Percentiles rank a stretch among this genome's conserved stretches.
Conservation (phyloP, 2,888 invertebrate genomes). For the Poecilus cupreus region DNA sequence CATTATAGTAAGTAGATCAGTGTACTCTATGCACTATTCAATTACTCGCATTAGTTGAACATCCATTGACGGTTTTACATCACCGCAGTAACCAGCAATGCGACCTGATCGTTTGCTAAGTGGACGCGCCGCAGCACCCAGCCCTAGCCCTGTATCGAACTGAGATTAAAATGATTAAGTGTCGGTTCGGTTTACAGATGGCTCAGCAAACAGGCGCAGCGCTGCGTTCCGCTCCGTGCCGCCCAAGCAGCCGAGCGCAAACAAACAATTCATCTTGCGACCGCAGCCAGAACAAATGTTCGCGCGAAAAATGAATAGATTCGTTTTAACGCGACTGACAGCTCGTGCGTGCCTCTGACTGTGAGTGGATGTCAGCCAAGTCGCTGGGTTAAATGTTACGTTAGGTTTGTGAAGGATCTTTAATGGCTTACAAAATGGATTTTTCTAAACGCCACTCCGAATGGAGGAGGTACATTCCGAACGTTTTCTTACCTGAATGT, state of each 20-base stretch:
- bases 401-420: neutral
- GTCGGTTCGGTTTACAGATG: conserved; percentile 54
- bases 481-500: no score
- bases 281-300: conserved; percentile 39
- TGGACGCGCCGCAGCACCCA: neutral
- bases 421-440: neutral
- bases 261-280: conserved; percentile 55
- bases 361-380: neutral
- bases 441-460: neutral
- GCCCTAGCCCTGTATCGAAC: conserved; percentile 18
- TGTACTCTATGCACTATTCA: neutral
- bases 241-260: conserved; percentile 26
- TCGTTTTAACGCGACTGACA: conserved; percentile 18
- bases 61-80: conserved; percentile 29
- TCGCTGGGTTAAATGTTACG: neutral
- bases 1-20: no score
- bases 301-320: conserved; percentile 39
- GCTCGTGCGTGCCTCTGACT: conserved; percentile 14
- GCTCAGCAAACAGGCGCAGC: conserved; percentile 39
- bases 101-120: conserved; percentile 12
- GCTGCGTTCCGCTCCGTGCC: neutral
- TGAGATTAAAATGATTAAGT: conserved; percentile 58
- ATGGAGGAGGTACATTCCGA: no score
- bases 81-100: neutral
- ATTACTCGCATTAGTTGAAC: neutral